phyloP scores from a whole-genome alignment of 2,888 invertebrate species.

The Strigamia transsilvanica region DNA sequence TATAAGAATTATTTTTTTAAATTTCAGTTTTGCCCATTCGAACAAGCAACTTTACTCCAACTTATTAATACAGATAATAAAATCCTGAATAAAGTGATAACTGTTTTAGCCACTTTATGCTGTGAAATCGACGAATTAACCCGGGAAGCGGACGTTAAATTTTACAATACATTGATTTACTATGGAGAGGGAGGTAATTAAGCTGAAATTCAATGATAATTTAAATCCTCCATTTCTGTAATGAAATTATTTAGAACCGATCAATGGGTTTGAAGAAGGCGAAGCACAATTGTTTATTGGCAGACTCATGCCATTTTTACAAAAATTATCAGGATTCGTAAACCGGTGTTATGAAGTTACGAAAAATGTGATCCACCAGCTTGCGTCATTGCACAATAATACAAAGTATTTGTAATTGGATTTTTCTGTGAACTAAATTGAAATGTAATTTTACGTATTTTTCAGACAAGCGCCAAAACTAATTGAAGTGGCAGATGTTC shows the following conservation, averaged over 20 bases:
- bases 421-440: slow-evolving; percentile 31
- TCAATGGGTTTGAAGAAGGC: slow-evolving; percentile 64
- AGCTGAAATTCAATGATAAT: slow-evolving; percentile 56
- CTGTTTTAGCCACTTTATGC: slow-evolving; percentile 80
- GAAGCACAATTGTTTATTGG: slow-evolving; percentile 67
- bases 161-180: slow-evolving; percentile 71
- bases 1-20: background rate
- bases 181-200: slow-evolving; percentile 74
- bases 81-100: slow-evolving; percentile 78
- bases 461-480: slow-evolving; percentile 61
- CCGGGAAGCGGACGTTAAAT: slow-evolving; percentile 71
- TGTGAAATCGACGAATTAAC: slow-evolving; percentile 77
- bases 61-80: slow-evolving; percentile 85
- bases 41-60: slow-evolving; percentile 73
- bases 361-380: slow-evolving; percentile 76
- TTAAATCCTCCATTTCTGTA: slow-evolving; percentile 3
- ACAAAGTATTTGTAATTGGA: slow-evolving; percentile 52
- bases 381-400: slow-evolving; percentile 72
- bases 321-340: slow-evolving; percentile 74
- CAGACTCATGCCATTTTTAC: slow-evolving; percentile 66
- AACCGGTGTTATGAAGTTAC: slow-evolving; percentile 77
- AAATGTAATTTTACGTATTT: slow-evolving; percentile 37
- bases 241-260: slow-evolving; percentile 51
- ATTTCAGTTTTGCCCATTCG: slow-evolving; percentile 68
- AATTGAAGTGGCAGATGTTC: slow-evolving; percentile 65